Conservation (phyloP, 2,797 vertebrate genomes). For the Mycteria americana region DNA sequence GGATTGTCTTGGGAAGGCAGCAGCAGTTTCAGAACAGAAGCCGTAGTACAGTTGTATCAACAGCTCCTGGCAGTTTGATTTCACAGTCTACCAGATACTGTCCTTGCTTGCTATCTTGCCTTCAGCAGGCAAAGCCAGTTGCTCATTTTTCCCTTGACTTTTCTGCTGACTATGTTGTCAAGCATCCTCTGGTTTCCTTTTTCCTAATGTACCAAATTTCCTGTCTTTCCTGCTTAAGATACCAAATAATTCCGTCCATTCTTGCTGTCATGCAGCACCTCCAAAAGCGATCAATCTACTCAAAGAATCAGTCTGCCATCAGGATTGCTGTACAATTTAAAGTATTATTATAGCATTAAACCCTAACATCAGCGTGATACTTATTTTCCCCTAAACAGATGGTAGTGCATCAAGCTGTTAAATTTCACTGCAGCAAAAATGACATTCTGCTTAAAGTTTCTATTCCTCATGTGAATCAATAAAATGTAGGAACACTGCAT, state of each 20-base stretch:
- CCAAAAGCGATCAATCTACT: background rate
- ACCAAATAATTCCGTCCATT: background rate
- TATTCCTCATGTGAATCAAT: background rate
- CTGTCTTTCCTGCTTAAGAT: background rate
- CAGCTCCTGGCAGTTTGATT: background rate
- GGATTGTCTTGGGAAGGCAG: background rate
- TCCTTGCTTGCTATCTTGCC: background rate
- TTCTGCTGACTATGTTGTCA: background rate
- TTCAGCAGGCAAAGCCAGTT: background rate
- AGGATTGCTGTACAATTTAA: background rate
- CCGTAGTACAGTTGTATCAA: background rate
- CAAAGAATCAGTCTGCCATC: background rate
- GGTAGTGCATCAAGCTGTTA: conserved; percentile 14
- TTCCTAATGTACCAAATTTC: background rate
- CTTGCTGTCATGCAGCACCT: background rate
- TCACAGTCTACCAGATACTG: background rate
- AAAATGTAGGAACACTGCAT: background rate
- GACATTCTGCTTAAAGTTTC: background rate
- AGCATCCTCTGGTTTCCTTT: background rate
- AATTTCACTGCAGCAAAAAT: conserved; percentile 15
- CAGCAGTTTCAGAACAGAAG: background rate
- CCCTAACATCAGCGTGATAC: background rate
- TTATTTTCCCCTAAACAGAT: conserved; percentile 10
- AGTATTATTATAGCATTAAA: background rate
- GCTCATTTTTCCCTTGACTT: background rate